Evolutionary conservation across 2,888 invertebrate species (phyloP).

Genomic region (Theristus sp.): DNA sequence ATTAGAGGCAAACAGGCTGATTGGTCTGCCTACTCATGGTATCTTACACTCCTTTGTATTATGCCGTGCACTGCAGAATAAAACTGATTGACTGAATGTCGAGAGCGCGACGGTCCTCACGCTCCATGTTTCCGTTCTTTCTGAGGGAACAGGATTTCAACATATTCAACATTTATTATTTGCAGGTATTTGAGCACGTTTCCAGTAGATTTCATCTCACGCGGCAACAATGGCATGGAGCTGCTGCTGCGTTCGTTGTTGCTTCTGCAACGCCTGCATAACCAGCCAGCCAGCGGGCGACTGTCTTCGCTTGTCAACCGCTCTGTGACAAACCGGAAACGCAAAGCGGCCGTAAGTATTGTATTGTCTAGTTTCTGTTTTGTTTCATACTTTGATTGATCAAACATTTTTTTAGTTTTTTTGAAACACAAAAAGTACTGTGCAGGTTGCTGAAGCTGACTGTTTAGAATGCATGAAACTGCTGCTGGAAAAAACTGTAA

Average conservation of each 20-base stretch:
- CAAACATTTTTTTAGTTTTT: neutral
- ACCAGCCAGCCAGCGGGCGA: neutral
- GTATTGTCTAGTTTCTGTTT: too few species aligned
- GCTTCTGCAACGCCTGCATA: constrained; percentile 4
- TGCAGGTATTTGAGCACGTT: neutral
- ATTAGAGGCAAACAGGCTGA: neutral
- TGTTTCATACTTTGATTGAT: neutral
- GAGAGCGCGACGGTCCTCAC: too few species aligned
- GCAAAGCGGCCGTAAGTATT: constrained; percentile 5
- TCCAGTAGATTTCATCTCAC: constrained; percentile 3
- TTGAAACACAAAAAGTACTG: too few species aligned
- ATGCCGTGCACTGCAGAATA: too few species aligned
- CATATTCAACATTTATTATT: neutral
- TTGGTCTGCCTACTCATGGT: too few species aligned
- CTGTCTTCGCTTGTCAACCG: constrained; percentile 5
- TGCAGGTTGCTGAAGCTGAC: constrained; percentile 22
- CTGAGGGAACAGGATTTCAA: too few species aligned
- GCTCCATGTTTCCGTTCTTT: too few species aligned
- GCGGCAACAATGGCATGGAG: constrained; percentile 1
- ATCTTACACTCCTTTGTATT: too few species aligned
- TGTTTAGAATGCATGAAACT: constrained; percentile 23
- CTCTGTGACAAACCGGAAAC: neutral
- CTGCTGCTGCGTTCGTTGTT: constrained; percentile 4
- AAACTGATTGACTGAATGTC: too few species aligned
- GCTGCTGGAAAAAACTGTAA: constrained; percentile 20